Conservation (phyloP, 2,113 vertebrate species). For the Bostrychus sinensis region DNA sequence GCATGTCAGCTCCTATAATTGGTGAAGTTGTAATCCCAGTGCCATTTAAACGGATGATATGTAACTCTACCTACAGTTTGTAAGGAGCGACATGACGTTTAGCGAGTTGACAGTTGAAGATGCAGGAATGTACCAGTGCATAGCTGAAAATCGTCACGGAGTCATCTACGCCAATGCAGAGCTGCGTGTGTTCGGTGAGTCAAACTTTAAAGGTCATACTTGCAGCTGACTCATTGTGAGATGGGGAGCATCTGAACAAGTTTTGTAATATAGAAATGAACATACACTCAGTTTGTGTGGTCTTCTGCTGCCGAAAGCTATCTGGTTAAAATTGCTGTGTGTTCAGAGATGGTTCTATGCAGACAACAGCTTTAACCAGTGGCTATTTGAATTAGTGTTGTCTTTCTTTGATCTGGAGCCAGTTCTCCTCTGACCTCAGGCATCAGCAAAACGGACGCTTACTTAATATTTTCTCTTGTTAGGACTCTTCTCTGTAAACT, state of each 20-base stretch:
- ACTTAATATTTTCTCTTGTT: no score
- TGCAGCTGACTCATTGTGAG: slow-evolving; percentile 25
- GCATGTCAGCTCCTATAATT: slow-evolving; percentile 6
- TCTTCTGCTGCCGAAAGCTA: no score
- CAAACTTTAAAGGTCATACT: slow-evolving; percentile 24
- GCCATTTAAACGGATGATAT: background rate
- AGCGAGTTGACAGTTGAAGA: slow-evolving; percentile 84
- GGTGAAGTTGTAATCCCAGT: background rate
- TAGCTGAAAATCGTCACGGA: slow-evolving; percentile 90
- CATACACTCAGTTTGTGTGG: no score
- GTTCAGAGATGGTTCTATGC: no score
- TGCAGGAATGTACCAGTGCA: slow-evolving; percentile 96
- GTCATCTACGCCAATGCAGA: slow-evolving; percentile 92
- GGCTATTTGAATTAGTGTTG: no score
- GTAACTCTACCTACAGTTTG: slow-evolving; percentile 72
- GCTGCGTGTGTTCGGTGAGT: slow-evolving; percentile 92
- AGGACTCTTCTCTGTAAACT: no score
- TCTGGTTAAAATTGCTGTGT: no score
- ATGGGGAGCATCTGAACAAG: background rate
- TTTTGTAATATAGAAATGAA: background rate
- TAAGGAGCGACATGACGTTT: slow-evolving; percentile 85
- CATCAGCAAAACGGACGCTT: no score
- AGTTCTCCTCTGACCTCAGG: no score
- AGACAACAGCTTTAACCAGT: no score
- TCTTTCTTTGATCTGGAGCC: no score